These are phyloP conservation scores for Epizoanthus scotinus DNA, from an alignment of 92 coral and sea anemone genomes.

Conservation along the genomic window DNA sequence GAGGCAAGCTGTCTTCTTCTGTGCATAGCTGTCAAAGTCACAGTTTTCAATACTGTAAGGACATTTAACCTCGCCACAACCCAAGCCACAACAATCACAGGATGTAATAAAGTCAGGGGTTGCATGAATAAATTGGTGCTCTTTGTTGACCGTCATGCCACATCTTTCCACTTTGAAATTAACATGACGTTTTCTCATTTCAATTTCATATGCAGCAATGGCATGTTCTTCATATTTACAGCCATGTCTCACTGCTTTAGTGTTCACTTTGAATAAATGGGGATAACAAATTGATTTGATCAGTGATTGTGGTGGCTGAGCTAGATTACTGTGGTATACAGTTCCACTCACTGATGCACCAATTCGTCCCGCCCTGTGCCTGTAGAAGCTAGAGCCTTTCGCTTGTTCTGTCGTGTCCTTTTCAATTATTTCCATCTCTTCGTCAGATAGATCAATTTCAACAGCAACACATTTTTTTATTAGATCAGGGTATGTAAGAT, in stretches of 20 bases:
- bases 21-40: too few relatives aligned
- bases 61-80: conserved; percentile 74
- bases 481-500: too few relatives aligned
- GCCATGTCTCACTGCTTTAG: conserved; percentile 56
- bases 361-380: conserved; percentile 36
- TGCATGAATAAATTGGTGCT: conserved; percentile 66
- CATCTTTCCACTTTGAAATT: conserved; percentile 39
- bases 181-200: conserved; percentile 30
- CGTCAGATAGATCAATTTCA: conserved; percentile 25
- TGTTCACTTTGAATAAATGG: conserved; percentile 31
- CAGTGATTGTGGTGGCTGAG: conserved; percentile 30
- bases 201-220: conserved; percentile 39
- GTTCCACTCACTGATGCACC: conserved; percentile 39
- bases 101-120: conserved; percentile 67
- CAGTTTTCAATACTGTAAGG: too few relatives aligned
- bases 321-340: conserved; percentile 23
- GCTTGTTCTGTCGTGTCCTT: conserved; percentile 31
- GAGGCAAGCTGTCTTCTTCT: too few relatives aligned
- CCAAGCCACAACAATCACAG: conserved; percentile 70
- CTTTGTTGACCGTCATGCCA: conserved; percentile 40
- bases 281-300: conserved; percentile 40
- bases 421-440: conserved; percentile 33
- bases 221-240: conserved; percentile 53
- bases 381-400: conserved; percentile 31
- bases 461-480: not conserved